A percentile compares a stretch with the other conserved stretches of the same genome.
phyloP scores from a whole-genome alignment of 2,113 vertebrate species.

The Serinus canaria region DNA sequence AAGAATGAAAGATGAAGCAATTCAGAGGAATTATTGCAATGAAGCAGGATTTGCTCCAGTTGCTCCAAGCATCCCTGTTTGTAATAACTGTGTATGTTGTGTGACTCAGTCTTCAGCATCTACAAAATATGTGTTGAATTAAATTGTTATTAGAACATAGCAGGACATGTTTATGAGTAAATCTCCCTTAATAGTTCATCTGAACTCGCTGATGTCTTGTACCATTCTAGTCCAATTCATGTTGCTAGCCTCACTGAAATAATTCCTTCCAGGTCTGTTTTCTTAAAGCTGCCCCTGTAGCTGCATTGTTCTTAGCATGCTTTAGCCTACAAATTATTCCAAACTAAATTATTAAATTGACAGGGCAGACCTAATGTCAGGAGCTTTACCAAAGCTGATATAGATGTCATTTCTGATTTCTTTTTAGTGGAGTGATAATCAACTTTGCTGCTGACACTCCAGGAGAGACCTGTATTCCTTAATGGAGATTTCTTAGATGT shows the following conservation, averaged over 20 bases:
- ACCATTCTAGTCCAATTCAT: conserved; percentile 35
- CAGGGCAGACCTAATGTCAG: neutral
- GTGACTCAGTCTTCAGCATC: conserved; percentile 44
- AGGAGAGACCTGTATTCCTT: neutral
- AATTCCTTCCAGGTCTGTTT: conserved; percentile 31
- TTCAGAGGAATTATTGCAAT: conserved; percentile 25
- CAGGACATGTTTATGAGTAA: conserved; percentile 64
- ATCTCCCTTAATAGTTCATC: conserved; percentile 62
- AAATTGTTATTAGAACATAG: conserved; percentile 70
- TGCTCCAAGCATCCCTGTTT: conserved; percentile 52
- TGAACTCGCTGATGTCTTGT: conserved; percentile 63
- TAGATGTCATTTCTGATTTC: neutral
- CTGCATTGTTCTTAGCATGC: neutral
- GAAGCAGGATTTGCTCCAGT: conserved; percentile 36
- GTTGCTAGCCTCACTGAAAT: conserved; percentile 51
- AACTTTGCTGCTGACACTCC: neutral
- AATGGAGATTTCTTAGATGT: neutral
- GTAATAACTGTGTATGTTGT: conserved; percentile 51
- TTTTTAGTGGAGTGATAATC: neutral
- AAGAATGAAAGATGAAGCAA: conserved; percentile 48
- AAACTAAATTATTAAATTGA: neutral
- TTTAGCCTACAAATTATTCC: neutral
- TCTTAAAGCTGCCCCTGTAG: neutral
- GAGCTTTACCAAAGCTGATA: neutral
- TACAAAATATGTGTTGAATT: conserved; percentile 73